These are phyloP conservation scores for Vombatus ursinus DNA, from an alignment of 2,113 vertebrate genomes.

Conservation along the genomic window DNA sequence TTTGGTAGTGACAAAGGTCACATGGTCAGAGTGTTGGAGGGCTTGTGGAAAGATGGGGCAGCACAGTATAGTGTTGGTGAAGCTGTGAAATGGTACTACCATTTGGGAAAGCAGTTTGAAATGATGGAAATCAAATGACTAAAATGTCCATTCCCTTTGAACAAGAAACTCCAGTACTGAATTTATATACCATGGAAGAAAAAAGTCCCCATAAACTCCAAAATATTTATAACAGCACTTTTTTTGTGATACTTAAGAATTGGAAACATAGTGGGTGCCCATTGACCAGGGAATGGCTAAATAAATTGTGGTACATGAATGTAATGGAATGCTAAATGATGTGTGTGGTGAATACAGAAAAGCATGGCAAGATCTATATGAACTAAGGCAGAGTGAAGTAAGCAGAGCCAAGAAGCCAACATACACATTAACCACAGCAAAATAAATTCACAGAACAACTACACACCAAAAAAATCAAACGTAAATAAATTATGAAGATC, in stretches of 20 bases:
- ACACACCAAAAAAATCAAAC: neutral
- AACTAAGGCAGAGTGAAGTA: neutral
- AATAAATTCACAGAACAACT: neutral
- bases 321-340: neutral
- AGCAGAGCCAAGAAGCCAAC: neutral
- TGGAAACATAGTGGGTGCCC: neutral
- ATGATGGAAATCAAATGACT: neutral
- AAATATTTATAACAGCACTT: neutral
- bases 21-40: neutral
- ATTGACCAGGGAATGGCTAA: neutral
- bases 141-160: neutral
- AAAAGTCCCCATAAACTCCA: neutral
- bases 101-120: neutral
- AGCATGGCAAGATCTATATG: neutral
- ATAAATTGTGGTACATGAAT: neutral
- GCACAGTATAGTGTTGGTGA: neutral
- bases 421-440: neutral
- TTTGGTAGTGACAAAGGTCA: neutral
- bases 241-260: neutral
- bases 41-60: neutral
- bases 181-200: neutral
- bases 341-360: neutral
- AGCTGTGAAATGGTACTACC: neutral
- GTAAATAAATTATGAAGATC: neutral
- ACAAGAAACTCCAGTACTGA: neutral